Evolutionary conservation across 23 tunicate genomes (phyloP).

Genomic region (Halocynthia roretzi): DNA sequence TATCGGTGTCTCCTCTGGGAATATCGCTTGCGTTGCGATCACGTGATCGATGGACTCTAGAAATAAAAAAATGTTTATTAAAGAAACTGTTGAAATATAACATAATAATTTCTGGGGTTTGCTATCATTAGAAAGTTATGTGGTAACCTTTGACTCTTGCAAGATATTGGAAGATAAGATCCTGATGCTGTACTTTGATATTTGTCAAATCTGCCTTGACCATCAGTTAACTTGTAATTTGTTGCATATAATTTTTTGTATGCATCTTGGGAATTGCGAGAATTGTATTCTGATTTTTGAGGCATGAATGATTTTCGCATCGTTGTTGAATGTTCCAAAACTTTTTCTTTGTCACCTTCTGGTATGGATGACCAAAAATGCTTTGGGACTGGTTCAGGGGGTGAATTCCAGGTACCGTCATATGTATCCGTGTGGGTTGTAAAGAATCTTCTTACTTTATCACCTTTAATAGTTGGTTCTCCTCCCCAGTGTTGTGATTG

Average conservation of each 20-base stretch:
- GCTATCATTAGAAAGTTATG: neutral
- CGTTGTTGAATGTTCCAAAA: slow-evolving; percentile 36
- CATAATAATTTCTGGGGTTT: neutral
- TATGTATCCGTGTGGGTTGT: slow-evolving; percentile 57
- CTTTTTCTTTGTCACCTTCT: slow-evolving; percentile 74
- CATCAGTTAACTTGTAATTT: slow-evolving; percentile 55
- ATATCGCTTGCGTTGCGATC: slow-evolving; percentile 85
- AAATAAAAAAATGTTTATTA: neutral
- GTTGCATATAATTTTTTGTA: slow-evolving; percentile 59
- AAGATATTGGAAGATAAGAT: slow-evolving; percentile 35
- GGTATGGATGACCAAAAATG: slow-evolving; percentile 58
- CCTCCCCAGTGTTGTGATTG: slow-evolving; percentile 24
- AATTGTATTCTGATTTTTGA: neutral
- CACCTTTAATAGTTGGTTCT: slow-evolving; percentile 48
- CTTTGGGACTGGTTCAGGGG: slow-evolving; percentile 45
- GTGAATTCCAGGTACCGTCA: slow-evolving; percentile 13
- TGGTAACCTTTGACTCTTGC: slow-evolving; percentile 6
- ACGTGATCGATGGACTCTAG: slow-evolving; percentile 30
- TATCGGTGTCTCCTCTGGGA: slow-evolving; percentile 66
- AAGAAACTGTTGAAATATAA: neutral
- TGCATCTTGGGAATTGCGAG: slow-evolving; percentile 21
- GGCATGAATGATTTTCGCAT: slow-evolving; percentile 40
- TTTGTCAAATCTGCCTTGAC: slow-evolving; percentile 48
- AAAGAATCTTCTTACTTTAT: slow-evolving; percentile 38
- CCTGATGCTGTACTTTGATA: slow-evolving; percentile 57